Evolutionary conservation across 2,113 vertebrate species (phyloP).

Genomic region (Periophthalmodon schlosseri): DNA sequence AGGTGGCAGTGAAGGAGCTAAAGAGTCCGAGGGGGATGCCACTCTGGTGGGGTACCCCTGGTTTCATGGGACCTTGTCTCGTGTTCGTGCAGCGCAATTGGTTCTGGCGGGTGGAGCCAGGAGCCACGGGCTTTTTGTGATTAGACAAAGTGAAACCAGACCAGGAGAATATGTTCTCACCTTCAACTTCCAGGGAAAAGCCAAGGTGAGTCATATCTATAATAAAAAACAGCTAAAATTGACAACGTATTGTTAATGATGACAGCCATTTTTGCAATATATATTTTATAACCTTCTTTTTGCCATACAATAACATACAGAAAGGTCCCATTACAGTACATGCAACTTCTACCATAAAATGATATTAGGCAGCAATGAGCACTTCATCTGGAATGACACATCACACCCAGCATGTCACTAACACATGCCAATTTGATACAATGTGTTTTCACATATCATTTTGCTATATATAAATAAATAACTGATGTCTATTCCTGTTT

Average conservation of each 20-base stretch:
- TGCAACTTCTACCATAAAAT: neutral
- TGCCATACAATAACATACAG: no score
- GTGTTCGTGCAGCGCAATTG: conserved; percentile 92
- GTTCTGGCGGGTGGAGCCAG: conserved; percentile 88
- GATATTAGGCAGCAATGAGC: neutral
- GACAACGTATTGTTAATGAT: neutral
- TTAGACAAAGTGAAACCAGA: conserved; percentile 94
- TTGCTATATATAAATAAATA: neutral
- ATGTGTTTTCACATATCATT: neutral
- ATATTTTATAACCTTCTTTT: no score
- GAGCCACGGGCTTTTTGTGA: conserved; percentile 94
- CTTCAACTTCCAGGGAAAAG: conserved; percentile 99
- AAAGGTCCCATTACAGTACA: no score
- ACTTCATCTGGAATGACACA: neutral
- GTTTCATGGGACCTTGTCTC: conserved; percentile 94
- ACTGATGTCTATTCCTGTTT: neutral
- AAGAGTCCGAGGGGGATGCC: conserved; percentile 69
- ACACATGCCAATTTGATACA: neutral
- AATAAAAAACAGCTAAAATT: neutral
- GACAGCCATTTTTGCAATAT: neutral
- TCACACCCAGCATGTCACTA: neutral
- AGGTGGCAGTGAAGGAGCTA: conserved; percentile 72
- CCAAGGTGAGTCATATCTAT: conserved; percentile 81
- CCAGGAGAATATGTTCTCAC: conserved; percentile 96
- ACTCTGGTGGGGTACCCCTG: conserved; percentile 88